Percentiles rank a stretch among this genome's conserved stretches.
phyloP scores from a whole-genome alignment of 2,113 vertebrate species.

The Vulpes vulpes region DNA sequence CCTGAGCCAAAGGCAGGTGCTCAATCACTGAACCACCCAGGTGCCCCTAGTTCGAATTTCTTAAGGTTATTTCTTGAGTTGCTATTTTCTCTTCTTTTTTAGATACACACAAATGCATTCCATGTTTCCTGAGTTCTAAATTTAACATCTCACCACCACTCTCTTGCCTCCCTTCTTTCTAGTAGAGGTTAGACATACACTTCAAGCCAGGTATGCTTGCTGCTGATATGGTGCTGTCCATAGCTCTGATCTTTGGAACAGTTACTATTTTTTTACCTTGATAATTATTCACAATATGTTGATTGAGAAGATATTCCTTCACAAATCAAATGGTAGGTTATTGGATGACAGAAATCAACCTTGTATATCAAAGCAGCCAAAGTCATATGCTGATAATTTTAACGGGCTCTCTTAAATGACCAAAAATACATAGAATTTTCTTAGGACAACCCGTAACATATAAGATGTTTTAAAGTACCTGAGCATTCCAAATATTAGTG shows the following conservation, averaged over 20 bases:
- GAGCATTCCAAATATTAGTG: neutral
- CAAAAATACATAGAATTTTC: neutral
- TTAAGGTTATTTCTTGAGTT: too few species aligned
- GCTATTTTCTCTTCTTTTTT: neutral
- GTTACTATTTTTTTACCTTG: neutral
- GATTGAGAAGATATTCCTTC: neutral
- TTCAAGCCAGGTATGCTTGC: neutral
- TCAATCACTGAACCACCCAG: too few species aligned
- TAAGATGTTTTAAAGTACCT: neutral
- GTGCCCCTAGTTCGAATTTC: too few species aligned
- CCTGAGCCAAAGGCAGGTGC: too few species aligned
- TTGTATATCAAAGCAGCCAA: neutral
- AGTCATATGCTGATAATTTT: neutral
- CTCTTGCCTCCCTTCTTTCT: neutral
- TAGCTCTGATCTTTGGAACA: neutral
- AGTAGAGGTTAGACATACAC: neutral
- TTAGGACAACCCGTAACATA: neutral
- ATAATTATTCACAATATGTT: neutral
- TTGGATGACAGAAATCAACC: neutral
- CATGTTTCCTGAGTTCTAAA: neutral
- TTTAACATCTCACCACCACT: too few species aligned
- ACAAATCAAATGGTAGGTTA: neutral
- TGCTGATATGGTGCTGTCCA: neutral
- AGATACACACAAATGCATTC: neutral
- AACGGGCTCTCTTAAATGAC: slow-evolving; percentile 4